Evolutionary conservation across 1,140 invertebrate genomes (phyloP), one percentile per base, ranked within the genome.

Genomic region (Drosophila tristis): DNA sequence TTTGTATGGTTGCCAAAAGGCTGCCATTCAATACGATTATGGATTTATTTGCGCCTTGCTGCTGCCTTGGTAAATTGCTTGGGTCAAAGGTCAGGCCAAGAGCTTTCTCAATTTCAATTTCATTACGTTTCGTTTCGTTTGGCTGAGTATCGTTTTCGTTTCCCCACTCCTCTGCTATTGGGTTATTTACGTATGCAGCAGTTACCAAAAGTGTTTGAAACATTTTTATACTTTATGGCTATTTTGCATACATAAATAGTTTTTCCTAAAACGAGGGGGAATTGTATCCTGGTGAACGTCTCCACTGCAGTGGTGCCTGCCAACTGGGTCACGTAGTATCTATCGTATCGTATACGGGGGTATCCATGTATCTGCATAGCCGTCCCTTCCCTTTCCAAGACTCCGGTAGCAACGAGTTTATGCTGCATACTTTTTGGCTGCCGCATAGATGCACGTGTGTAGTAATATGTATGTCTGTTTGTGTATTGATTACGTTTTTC

Each of bases 211-310:
- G 48, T 60, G 73, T 57, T 68, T 47, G 50, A 43, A 78, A 66
- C 55, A 89, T 89, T 84, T 87, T 90, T 89, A 77, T 89, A 59
- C 74, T 61, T 87, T 87, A 89, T 79, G 79, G 72, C 72, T 77
- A 84, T 82, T 87, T 87, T 87, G 84, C 84, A 89, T 87, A 81
- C 67, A 84, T 84, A 86, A 80, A 85, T 75, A 66, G 72, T 31
- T 39, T 39, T 39, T 13, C n/a, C 48, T 1, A 15, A 20, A 23
- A 25, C 44, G 50, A 45, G 49, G 29, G n/a, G 9, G 23, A 74
- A 68, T 74, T 47, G 31, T 62, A 55, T 53, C 54, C 49, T 74
- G 50, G 35, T 2, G 25, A 49, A 42, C 54, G 55, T 54, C 62
- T 61, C 39, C 42, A 55, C 59, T 64, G 74, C 74, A 77, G 78